These are phyloP conservation scores for Acipenser ruthenus DNA, from an alignment of 2,797 vertebrate species.

Conservation along the genomic window DNA sequence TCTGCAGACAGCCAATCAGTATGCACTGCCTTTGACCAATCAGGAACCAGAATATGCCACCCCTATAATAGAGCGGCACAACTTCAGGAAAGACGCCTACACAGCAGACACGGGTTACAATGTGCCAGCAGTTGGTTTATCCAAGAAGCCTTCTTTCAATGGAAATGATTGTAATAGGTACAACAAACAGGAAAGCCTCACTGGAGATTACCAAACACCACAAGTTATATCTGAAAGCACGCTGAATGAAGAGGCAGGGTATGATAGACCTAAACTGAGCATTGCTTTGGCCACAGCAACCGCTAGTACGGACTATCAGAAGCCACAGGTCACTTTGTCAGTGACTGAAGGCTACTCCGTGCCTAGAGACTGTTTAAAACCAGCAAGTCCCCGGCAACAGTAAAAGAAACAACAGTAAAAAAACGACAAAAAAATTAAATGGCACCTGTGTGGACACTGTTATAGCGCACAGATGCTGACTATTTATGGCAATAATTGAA, in stretches of 20 bases:
- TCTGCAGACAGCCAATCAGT: slow-evolving; percentile 60
- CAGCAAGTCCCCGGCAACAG: slow-evolving; percentile 43
- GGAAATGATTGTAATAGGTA: slow-evolving; percentile 32
- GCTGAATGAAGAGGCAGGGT: slow-evolving; percentile 40
- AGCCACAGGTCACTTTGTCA: slow-evolving; percentile 33
- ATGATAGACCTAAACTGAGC: slow-evolving; percentile 59
- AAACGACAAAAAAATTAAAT: too few species aligned
- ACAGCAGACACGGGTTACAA: slow-evolving; percentile 55
- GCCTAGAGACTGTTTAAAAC: slow-evolving; percentile 58
- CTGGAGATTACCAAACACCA: slow-evolving; percentile 54
- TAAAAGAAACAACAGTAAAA: slow-evolving; percentile 39
- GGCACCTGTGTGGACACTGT: slow-evolving; percentile 21
- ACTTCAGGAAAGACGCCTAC: slow-evolving; percentile 47
- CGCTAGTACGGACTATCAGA: slow-evolving; percentile 44
- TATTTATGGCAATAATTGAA: not conserved
- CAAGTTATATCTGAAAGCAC: slow-evolving; percentile 35
- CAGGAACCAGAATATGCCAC: slow-evolving; percentile 75
- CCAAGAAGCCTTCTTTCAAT: slow-evolving; percentile 54
- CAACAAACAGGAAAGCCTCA: slow-evolving; percentile 28
- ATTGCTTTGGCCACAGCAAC: slow-evolving; percentile 27
- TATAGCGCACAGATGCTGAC: slow-evolving; percentile 20
- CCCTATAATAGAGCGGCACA: slow-evolving; percentile 69
- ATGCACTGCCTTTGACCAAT: slow-evolving; percentile 67
- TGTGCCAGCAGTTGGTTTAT: slow-evolving; percentile 44
- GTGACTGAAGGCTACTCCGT: slow-evolving; percentile 53